These are phyloP conservation scores for Acromyrmex charruanus DNA, from an alignment of 1,140 invertebrate species.

Conservation along the genomic window DNA sequence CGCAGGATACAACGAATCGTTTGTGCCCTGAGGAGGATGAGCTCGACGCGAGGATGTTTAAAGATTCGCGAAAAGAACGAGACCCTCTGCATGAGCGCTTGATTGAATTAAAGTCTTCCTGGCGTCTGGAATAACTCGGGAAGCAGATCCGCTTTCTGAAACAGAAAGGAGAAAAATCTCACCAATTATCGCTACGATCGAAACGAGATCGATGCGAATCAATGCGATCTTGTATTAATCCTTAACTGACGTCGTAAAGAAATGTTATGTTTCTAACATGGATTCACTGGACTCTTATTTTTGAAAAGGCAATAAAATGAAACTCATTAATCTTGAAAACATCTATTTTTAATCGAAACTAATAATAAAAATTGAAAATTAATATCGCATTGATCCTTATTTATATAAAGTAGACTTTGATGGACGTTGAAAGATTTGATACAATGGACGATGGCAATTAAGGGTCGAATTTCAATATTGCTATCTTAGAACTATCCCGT, in stretches of 20 bases:
- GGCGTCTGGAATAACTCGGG: constrained; percentile 35
- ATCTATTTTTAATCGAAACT: too few relatives aligned
- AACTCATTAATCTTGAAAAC: too few relatives aligned
- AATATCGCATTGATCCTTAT: too few relatives aligned
- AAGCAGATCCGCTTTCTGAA: constrained; percentile 1
- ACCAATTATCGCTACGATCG: not conserved
- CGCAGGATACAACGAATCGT: constrained; percentile 63
- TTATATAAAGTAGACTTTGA: too few relatives aligned
- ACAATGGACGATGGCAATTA: too few relatives aligned
- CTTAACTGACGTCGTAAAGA: too few relatives aligned
- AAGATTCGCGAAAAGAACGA: constrained; percentile 66
- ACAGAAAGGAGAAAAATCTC: not conserved
- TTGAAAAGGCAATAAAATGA: too few relatives aligned
- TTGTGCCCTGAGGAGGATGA: constrained; percentile 29
- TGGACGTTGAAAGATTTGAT: too few relatives aligned
- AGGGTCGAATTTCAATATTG: not conserved
- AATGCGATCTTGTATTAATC: not conserved
- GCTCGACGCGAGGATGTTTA: constrained; percentile 75
- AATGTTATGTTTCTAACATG: too few relatives aligned
- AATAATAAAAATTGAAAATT: too few relatives aligned
- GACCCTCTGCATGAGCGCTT: not conserved
- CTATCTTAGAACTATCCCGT: not conserved
- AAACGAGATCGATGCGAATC: not conserved
- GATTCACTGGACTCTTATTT: too few relatives aligned
- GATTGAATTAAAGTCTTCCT: constrained; percentile 53